Conservation (phyloP, 1,140 invertebrate genomes). For the Matsumurasca onukii region DNA sequence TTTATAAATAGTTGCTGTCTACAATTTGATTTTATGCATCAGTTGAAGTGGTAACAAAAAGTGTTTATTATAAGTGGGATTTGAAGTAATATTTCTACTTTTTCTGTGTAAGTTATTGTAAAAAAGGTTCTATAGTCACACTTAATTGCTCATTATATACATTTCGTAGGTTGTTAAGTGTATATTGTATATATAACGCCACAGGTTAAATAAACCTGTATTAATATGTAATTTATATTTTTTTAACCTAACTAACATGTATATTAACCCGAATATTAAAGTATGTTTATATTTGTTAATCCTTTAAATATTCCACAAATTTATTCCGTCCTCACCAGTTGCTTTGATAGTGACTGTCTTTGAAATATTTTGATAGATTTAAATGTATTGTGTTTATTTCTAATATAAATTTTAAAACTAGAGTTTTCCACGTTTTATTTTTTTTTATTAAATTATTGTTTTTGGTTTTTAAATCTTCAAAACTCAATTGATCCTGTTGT, state of each 20-base stretch:
- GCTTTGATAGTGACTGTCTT: not conserved
- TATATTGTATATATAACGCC: not conserved
- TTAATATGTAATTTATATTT: conserved; percentile 24
- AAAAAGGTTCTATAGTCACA: not conserved
- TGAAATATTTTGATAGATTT: not conserved
- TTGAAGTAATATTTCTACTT: too few species aligned
- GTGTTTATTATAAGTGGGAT: too few species aligned
- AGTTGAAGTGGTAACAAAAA: too few species aligned
- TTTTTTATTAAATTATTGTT: too few species aligned
- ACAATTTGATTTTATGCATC: too few species aligned
- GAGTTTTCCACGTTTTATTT: too few species aligned
- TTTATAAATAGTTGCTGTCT: too few species aligned
- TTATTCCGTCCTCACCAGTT: conserved; percentile 15
- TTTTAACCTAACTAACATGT: conserved; percentile 16
- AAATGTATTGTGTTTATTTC: too few species aligned
- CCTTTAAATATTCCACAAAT: not conserved
- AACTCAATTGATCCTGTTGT: too few species aligned
- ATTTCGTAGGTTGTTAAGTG: not conserved
- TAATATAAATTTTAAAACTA: too few species aligned
- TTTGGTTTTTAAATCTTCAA: too few species aligned
- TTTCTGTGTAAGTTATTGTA: too few species aligned
- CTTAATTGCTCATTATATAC: conserved; percentile 6
- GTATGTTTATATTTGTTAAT: not conserved
- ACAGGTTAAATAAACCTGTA: not conserved
- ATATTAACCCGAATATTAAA: not conserved